phyloP scores from a whole-genome alignment of 2,113 vertebrate genomes.

The Semnornis frantzii region DNA sequence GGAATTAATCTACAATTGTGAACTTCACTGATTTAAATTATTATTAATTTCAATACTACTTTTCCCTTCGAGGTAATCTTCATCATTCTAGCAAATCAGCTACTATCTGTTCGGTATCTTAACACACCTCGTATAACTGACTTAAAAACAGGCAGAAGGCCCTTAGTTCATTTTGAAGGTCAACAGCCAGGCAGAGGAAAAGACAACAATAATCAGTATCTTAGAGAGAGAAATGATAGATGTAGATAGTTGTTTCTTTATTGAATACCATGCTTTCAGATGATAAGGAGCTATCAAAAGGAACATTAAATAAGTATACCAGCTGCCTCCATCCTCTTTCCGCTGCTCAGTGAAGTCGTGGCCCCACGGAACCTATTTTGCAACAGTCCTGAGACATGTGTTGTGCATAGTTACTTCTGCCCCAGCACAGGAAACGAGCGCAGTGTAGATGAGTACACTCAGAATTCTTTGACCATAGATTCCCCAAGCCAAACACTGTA shows the following conservation, averaged over 20 bases:
- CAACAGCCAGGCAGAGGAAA: not conserved
- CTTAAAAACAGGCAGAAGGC: not conserved
- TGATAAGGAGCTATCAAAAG: not conserved
- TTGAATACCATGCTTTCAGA: not conserved
- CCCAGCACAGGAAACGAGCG: not conserved
- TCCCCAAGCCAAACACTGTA: not conserved
- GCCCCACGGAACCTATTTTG: not conserved
- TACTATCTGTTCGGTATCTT: not conserved
- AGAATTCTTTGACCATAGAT: not conserved
- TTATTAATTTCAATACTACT: not conserved
- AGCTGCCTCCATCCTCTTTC: not conserved
- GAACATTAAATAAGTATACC: not conserved
- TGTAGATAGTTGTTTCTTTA: not conserved
- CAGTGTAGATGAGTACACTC: fast-evolving
- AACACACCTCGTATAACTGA: not conserved
- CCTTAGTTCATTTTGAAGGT: not conserved
- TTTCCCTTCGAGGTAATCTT: not conserved
- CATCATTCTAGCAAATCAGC: not conserved
- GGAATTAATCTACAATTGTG: not conserved
- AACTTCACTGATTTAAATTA: not conserved
- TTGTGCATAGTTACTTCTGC: not conserved
- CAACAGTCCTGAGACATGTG: not conserved
- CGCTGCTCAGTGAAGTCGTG: not conserved
- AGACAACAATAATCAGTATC: not conserved
- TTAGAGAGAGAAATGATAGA: not conserved